Evolutionary conservation across 2,113 vertebrate species (phyloP), one percentile per base, ranked within the genome.

Genomic region (Calypte anna): DNA sequence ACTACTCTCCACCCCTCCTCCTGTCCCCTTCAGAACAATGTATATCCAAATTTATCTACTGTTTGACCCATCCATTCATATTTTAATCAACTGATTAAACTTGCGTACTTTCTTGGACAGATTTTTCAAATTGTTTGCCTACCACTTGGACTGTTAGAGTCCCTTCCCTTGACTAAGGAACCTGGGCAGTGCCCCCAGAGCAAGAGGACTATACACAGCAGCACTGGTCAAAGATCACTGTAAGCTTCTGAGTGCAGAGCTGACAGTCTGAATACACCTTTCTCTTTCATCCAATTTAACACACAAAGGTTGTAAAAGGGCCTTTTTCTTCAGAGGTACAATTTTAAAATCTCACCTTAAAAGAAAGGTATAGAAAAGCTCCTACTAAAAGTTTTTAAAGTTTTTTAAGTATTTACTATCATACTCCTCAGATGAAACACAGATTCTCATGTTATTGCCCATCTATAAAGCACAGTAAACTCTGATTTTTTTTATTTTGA

Each of bases 91-190:
- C 44, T 48, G 48, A 70, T 22, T 25, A 54, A 67, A n/a, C 40
- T 10, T 21, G 5, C 0, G 0, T 23, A 14, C 44, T 80, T 68
- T 86, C 62, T 59, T 43, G 33, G 85, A 59, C 13, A 38, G 5
- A 8, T n/a, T 79, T 72, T 67, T 92, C 11, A 9, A 54, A 55
- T 3, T 40, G 21, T 23, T 19, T 73, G 18, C 63, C 64, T 31
- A 64, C 8, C 13, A 28, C 31, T 77, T 46, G 6, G 9, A 46
- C 58, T 43, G 36, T 28, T 48, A 13, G 10, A 46, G 7, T 36
- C 46, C 77, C 55, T 15, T 46, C 36, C 36, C 23, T 58, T 57
- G 15, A 44, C n/a, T n/a, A 54, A 69, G 31, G 30, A 80, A 3
- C 2, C 19, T 27, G 9, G 58, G 51, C 30, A 57, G 11, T 3